Base-by-base conservation (phyloP, 2,797 vertebrate species). In the Callimico goeldii region DNA sequence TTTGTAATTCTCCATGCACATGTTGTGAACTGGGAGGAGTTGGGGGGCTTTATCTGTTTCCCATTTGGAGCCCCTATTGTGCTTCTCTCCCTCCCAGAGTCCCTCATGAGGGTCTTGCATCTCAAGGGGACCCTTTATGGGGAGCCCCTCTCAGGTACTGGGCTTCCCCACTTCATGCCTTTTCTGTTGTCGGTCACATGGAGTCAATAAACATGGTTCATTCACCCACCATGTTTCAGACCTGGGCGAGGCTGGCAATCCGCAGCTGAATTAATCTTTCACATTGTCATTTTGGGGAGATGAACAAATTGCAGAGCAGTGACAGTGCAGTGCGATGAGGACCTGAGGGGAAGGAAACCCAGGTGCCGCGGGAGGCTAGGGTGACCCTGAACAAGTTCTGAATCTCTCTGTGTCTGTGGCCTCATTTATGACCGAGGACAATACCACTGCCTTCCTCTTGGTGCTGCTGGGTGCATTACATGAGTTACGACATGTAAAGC, bases 281-380 rank as follows among this genome's bases (percentile, higher is more conserved):
- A 26, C 15, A 30, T 7, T 2, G 0, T 72, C 33, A 9, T n/a
- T 67, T 67, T n/a, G 33, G 11, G 72, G 41, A 82, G 55, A 30
- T 2, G 19, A 39, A 28, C 67, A 70, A 1, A 39, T 64, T 36
- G n/a, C 24, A 39, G 19, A 41, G 43, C 15, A n/a, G 10, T 13
- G 46, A 2, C 64, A 2, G 30, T 2, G 22, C 13, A 1, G 14
- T 73, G 33, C 0, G 19, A 20, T 3, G 22, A 57, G 55, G 58
- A 20, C 20, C 61, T 17, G n/a, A 20, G 58, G 61, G n/a, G 43
- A 48, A 17, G 36, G 52, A 77, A 6, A 1, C 13, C 41, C 28
- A 0, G 64, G 48, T 3, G 8, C 70, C 14, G 6, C 26, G 8
- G 75, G 19, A 13, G 12, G 1, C 30, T 26, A 28, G 72, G n/a